Conservation (phyloP, 1,140 invertebrate genomes). For the Drosophila trapezifrons region DNA sequence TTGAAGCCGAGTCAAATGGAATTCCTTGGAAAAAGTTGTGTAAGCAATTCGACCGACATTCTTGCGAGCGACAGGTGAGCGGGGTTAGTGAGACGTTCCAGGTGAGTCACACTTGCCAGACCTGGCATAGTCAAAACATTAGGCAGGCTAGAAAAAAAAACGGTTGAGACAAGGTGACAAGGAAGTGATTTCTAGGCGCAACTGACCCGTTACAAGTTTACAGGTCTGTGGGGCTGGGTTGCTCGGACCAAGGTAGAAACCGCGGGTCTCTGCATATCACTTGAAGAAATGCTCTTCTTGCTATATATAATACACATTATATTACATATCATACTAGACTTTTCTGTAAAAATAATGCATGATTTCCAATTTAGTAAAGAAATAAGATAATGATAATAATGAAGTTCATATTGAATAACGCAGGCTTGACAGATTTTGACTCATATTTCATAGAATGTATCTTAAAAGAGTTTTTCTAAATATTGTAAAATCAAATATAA, state of each 20-base stretch:
- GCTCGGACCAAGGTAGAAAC: constrained; percentile 42
- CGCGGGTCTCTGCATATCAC: constrained; percentile 4
- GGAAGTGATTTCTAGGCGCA: constrained; percentile 17
- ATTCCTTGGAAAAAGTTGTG: constrained; percentile 39
- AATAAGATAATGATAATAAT: no score
- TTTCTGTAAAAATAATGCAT: no score
- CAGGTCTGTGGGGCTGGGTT: constrained; percentile 33
- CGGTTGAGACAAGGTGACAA: constrained; percentile 17
- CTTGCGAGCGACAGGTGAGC: constrained; percentile 11
- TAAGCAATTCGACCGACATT: constrained; percentile 45
- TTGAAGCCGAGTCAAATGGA: constrained; percentile 18
- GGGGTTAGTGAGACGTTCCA: constrained; percentile 15
- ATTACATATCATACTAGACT: no score
- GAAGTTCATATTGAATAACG: no score
- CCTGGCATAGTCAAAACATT: constrained; percentile 39
- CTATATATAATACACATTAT: no score
- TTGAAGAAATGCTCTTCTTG: no score
- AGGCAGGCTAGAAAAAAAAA: constrained; percentile 7
- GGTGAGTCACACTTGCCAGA: constrained; percentile 31
- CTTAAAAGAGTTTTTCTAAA: background rate
- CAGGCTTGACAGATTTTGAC: no score
- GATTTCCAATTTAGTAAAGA: no score
- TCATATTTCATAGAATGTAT: no score
- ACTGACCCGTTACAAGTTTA: constrained; percentile 43
- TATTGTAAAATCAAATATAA: background rate